A percentile compares a stretch with the other conserved stretches of the same genome.
Evolutionary conservation across 2,888 invertebrate genomes (phyloP).

Genomic region (Lasioglossum lativentre): DNA sequence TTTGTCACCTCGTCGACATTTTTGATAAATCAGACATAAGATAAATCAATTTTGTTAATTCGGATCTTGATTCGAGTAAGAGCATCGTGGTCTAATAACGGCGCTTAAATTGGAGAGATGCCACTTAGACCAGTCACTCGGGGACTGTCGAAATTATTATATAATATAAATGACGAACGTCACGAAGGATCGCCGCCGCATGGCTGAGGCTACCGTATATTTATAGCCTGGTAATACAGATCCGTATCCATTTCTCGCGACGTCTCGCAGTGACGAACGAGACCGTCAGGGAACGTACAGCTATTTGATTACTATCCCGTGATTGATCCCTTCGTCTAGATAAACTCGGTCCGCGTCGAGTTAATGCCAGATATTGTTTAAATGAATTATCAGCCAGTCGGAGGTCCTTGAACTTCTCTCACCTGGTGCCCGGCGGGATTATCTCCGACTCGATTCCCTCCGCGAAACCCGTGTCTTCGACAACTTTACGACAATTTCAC

Average conservation of each 20-base stretch:
- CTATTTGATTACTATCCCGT: slow-evolving; percentile 53
- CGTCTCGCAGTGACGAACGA: slow-evolving; percentile 36
- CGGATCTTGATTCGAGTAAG: not conserved
- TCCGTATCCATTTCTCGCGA: slow-evolving; percentile 20
- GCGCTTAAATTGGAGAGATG: not conserved
- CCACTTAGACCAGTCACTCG: not conserved
- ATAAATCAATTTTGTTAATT: not conserved
- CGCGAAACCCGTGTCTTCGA: not conserved
- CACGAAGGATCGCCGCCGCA: not conserved
- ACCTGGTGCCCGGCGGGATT: not conserved
- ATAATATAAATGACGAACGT: slow-evolving; percentile 11
- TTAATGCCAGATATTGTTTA: slow-evolving; percentile 50
- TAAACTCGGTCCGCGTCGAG: slow-evolving; percentile 36
- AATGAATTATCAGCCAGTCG: slow-evolving; percentile 39
- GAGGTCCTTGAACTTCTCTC: slow-evolving; percentile 26
- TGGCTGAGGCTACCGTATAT: not conserved
- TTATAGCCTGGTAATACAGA: slow-evolving; percentile 1
- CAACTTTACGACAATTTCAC: not conserved
- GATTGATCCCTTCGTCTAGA: slow-evolving; percentile 42
- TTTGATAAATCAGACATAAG: not conserved
- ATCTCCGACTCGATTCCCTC: not conserved
- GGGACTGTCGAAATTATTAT: not conserved
- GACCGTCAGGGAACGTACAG: slow-evolving; percentile 38
- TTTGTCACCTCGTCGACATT: not conserved
- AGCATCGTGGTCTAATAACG: not conserved